Base-by-base conservation (phyloP, 2,797 vertebrate species). In the Nyctibius grandis region DNA sequence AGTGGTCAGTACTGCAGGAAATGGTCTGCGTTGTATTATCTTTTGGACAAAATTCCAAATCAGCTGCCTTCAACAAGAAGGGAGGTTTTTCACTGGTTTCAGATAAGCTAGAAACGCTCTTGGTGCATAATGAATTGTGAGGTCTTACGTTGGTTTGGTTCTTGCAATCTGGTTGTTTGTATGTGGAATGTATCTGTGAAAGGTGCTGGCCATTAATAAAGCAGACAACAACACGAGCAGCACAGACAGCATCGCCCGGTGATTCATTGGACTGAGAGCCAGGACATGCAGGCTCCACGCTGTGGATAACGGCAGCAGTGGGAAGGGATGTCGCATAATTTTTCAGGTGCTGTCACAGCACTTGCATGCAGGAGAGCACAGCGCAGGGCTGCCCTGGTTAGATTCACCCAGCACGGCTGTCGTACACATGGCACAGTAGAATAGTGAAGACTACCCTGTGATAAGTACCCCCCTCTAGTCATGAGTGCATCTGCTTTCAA, bases 351-450 rank as follows among this genome's bases (percentile, higher is more conserved):
- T 56, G 50, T 18, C n/a, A 5, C 25, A 13, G 9, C 6, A 3
- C 36, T 9, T 6, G 64, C 11, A 0, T 5, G 15, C 38, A 2
- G 59, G 29, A 14, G 14, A 33, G 26, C 10, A 0, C 2, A 4
- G 47, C 5, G 0, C 26, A 11, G 50, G 19, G 48, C 56, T n/a
- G 48, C 31, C 19, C 8, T n/a, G 29, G 28, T 12, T 14, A 12
- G 9, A 9, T 6, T 2, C 21, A 15, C 25, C 56, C 88, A 12
- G 53, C 47, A 0, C 57, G 38, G 45, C 44, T 26, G 11, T 22
- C 5, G 17, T 14, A 15, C 44, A 29, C 2, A 25, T 4, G n/a
- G 0, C 15, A 0, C 5, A 12, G 33, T 1, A 9, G 26, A 21
- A 11, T 31, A 15, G 53, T 2, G 45, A 53, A 13, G n/a, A 20